Evolutionary conservation across 1,140 invertebrate genomes (phyloP).

Genomic region (Drosophila ohnishii): DNA sequence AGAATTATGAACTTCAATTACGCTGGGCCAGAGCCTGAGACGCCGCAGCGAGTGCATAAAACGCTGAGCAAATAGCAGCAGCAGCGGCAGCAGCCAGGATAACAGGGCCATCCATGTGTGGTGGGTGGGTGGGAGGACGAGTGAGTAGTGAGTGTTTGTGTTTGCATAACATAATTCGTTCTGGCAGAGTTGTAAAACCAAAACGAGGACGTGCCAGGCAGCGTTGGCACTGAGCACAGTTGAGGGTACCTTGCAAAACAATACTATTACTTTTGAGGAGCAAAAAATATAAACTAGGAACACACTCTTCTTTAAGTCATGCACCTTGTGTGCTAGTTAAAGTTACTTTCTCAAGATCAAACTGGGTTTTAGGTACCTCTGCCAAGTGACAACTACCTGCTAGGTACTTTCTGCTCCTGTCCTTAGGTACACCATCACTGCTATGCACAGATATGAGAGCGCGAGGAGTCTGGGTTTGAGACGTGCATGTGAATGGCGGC

Average conservation of each 20-base stretch:
- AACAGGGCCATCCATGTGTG: conserved; percentile 9
- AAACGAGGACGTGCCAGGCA: conserved; percentile 44
- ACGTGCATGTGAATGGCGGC: conserved; percentile 54
- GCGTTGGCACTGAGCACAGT: not conserved
- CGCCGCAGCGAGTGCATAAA: conserved; percentile 51
- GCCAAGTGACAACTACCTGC: not conserved
- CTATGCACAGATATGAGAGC: not conserved
- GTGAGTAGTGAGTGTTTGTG: conserved; percentile 22
- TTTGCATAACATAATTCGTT: conserved; percentile 61
- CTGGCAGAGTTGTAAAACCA: conserved; percentile 57
- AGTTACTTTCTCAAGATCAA: too few relatives aligned
- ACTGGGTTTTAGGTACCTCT: not conserved
- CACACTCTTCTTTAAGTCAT: not conserved
- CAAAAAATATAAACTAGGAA: not conserved
- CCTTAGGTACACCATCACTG: not conserved
- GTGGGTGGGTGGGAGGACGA: not conserved
- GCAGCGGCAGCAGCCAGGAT: conserved; percentile 32
- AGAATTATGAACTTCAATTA: conserved; percentile 65
- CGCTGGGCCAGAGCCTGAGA: conserved; percentile 11
- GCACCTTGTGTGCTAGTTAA: too few relatives aligned
- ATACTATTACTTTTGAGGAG: too few relatives aligned
- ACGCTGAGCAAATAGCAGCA: conserved; percentile 57
- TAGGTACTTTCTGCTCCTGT: not conserved
- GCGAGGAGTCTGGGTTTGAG: not conserved
- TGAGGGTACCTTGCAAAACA: not conserved